A percentile compares a stretch with the other conserved stretches of the same genome.
Conservation (phyloP, 2,113 vertebrate genomes). For the Albula glossodonta region DNA sequence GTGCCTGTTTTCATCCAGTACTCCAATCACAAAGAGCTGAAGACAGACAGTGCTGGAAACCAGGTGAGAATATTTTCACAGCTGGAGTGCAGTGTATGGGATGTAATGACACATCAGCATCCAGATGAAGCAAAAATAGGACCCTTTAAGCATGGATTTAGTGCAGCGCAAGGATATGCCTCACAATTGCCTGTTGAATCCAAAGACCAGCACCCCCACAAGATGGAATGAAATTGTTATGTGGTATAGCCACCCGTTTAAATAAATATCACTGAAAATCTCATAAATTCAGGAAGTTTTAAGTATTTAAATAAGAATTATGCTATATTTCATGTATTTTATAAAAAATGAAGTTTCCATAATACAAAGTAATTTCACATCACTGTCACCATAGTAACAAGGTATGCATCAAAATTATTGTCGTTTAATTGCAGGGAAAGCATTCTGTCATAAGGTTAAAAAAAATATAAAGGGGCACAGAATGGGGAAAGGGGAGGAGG, state of each 20-base stretch:
- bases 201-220: background rate
- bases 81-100: background rate
- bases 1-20: conserved; percentile 94
- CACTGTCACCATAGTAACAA: background rate
- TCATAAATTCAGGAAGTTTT: too few relatives aligned
- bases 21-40: conserved; percentile 96
- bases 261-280: too few relatives aligned
- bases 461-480: background rate
- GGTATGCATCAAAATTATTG: background rate
- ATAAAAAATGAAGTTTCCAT: background rate
- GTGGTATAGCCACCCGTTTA: too few relatives aligned
- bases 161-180: background rate
- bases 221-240: too few relatives aligned
- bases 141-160: background rate
- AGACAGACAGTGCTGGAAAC: conserved; percentile 90
- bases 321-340: background rate
- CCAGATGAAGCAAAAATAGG: too few relatives aligned
- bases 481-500: too few relatives aligned
- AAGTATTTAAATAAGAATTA: too few relatives aligned
- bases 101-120: background rate
- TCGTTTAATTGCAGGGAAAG: background rate
- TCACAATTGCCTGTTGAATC: background rate
- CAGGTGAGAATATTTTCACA: conserved; percentile 68
- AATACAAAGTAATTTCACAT: background rate
- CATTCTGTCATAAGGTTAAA: background rate